A percentile compares a stretch with the other conserved stretches of the same genome.
Conservation (phyloP, 2,113 vertebrate species). For the Megaceryle torquata region DNA sequence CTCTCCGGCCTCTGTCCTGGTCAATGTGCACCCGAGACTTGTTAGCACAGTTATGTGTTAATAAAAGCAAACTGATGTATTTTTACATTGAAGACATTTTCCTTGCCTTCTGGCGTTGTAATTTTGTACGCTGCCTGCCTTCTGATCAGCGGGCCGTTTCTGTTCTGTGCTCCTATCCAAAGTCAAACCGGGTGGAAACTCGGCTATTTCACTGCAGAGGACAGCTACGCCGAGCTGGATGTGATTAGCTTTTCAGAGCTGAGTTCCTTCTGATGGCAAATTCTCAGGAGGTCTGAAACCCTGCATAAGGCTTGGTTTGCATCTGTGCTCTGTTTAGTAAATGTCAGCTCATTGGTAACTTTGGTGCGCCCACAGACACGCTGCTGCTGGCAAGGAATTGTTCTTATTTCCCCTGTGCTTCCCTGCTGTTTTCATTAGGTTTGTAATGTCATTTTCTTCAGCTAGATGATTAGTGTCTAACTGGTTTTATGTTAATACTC, state of each 20-base stretch:
- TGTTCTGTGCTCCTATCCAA: not conserved
- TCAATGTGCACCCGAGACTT: not conserved
- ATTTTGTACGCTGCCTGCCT: not conserved
- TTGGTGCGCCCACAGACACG: not conserved
- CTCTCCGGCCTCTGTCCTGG: not conserved
- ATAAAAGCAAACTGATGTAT: not conserved
- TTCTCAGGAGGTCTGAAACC: not conserved
- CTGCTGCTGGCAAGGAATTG: not conserved
- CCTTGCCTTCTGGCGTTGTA: not conserved
- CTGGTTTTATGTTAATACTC: slow-evolving; percentile 57
- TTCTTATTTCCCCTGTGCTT: slow-evolving; percentile 35
- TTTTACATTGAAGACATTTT: not conserved
- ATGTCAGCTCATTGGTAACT: not conserved
- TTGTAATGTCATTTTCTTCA: slow-evolving; percentile 39
- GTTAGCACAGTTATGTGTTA: not conserved
- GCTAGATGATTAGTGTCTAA: slow-evolving; percentile 53
- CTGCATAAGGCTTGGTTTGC: not conserved
- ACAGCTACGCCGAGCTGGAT: not conserved
- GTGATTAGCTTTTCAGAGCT: not conserved
- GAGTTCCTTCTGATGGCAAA: not conserved
- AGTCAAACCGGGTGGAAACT: not conserved
- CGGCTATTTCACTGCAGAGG: not conserved
- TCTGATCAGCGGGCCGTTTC: not conserved
- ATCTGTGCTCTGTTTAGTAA: not conserved
- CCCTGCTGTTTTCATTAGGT: slow-evolving; percentile 52